A percentile compares a stretch with the other conserved stretches of the same genome.
These are phyloP conservation scores for Lipophrys pholis DNA, from an alignment of 2,113 vertebrate species.

Conservation along the genomic window DNA sequence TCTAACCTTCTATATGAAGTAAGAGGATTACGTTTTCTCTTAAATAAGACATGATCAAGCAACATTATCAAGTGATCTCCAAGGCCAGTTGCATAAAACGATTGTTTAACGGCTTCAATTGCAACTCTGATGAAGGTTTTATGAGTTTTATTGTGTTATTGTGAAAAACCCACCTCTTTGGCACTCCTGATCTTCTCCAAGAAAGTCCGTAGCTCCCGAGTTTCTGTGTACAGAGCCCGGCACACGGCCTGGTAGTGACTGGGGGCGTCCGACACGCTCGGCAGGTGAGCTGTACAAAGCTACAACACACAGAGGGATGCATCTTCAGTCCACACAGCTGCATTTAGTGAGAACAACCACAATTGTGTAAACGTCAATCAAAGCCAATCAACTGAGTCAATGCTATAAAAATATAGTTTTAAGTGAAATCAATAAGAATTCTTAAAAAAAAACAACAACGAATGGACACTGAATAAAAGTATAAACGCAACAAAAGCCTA, in stretches of 20 bases:
- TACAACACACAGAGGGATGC: conserved; percentile 64
- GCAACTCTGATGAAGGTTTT: background rate
- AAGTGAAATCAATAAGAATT: background rate
- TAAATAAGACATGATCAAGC: background rate
- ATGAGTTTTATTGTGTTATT: background rate
- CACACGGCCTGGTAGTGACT: conserved; percentile 98
- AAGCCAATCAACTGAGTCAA: too few species aligned
- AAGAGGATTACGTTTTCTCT: background rate
- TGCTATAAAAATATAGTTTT: background rate
- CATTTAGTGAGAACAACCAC: background rate
- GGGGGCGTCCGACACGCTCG: conserved; percentile 87
- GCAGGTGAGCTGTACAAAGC: conserved; percentile 93
- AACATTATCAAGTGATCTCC: background rate
- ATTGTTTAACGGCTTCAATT: background rate
- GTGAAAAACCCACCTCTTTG: conserved; percentile 89
- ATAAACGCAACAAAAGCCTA: too few species aligned
- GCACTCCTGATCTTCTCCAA: conserved; percentile 96
- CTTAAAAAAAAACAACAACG: too few species aligned
- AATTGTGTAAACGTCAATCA: background rate
- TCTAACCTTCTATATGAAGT: background rate
- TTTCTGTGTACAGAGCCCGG: conserved; percentile 96
- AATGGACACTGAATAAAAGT: too few species aligned
- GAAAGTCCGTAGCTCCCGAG: conserved; percentile 95
- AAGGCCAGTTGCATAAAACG: background rate
- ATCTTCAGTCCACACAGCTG: background rate